Percentiles rank a stretch among this genome's conserved stretches.
phyloP scores from a whole-genome alignment of 1,140 invertebrate genomes.

The Drosophila parabipectinata region DNA sequence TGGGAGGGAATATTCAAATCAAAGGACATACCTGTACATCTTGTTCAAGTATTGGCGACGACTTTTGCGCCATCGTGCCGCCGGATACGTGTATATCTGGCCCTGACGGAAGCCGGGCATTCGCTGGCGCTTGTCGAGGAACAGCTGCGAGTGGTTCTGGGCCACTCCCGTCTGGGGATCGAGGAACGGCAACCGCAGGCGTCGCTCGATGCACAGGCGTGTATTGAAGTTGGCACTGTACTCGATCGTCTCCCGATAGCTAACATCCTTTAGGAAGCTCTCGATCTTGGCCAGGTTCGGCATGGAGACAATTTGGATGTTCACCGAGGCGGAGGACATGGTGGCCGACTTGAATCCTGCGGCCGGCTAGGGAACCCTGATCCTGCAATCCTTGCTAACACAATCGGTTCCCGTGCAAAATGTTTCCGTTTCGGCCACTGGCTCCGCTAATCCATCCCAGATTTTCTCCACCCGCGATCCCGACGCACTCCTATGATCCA shows the following conservation, averaged over 20 bases:
- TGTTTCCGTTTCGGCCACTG: not conserved
- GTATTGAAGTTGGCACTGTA: conserved; percentile 97
- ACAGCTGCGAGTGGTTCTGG: conserved; percentile 96
- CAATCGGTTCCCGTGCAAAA: not conserved
- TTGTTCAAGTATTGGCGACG: conserved; percentile 82
- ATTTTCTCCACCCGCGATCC: conserved; percentile 4
- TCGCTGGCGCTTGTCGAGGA: conserved; percentile 93
- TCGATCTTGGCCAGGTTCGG: conserved; percentile 91
- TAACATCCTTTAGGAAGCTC: conserved; percentile 93
- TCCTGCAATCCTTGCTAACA: not conserved
- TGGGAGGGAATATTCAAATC: not conserved
- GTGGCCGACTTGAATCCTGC: conserved; percentile 2
- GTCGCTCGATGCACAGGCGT: conserved; percentile 94
- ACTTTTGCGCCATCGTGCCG: conserved; percentile 80
- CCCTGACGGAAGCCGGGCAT: conserved; percentile 94
- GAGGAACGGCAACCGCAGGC: conserved; percentile 96
- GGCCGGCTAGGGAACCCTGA: conserved; percentile 10
- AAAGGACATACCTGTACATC: conserved; percentile 74
- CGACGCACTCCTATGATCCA: not conserved
- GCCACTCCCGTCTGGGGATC: conserved; percentile 98
- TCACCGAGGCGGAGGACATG: conserved; percentile 84
- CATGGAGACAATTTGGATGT: conserved; percentile 89
- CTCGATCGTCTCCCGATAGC: conserved; percentile 96
- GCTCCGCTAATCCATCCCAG: conserved; percentile 32
- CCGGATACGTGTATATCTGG: conserved; percentile 97